Evolutionary conservation across 2,888 invertebrate species (phyloP).

Genomic region (Cerastoderma edule): DNA sequence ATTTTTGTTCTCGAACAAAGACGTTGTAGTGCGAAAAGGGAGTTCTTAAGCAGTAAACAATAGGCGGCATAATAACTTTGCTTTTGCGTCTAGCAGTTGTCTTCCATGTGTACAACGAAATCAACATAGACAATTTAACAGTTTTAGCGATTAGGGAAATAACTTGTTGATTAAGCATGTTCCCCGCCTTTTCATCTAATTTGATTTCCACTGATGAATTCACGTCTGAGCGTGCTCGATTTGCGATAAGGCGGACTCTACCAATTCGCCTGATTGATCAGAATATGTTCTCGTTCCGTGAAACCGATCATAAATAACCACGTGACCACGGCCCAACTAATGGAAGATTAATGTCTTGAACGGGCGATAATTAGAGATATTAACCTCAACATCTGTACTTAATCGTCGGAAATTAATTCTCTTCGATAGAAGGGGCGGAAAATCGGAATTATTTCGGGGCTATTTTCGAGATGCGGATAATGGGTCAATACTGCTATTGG

Average conservation of each 20-base stretch:
- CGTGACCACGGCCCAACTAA: slow-evolving; percentile 23
- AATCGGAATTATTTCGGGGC: slow-evolving; percentile 16
- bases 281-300: slow-evolving; percentile 28
- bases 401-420: slow-evolving; percentile 31
- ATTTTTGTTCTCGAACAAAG: too few relatives aligned
- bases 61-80: too few relatives aligned
- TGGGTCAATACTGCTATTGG: slow-evolving; percentile 2
- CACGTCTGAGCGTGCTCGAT: slow-evolving; percentile 9
- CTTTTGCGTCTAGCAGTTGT: too few relatives aligned
- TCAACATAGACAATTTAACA: slow-evolving; percentile 13
- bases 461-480: slow-evolving; percentile 15
- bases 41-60: too few relatives aligned
- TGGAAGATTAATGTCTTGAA: slow-evolving; percentile 40
- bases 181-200: slow-evolving; percentile 18
- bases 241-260: slow-evolving; percentile 9
- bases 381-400: slow-evolving; percentile 48
- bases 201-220: slow-evolving; percentile 29
- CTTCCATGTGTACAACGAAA: background rate
- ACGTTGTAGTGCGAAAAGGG: too few relatives aligned
- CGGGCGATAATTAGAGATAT: slow-evolving; percentile 36
- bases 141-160: background rate
- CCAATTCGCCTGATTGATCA: slow-evolving; percentile 12
- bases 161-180: slow-evolving; percentile 25
- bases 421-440: slow-evolving; percentile 26
- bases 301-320: slow-evolving; percentile 26